These are phyloP conservation scores for Anticlea derivata DNA, from an alignment of 2,888 invertebrate genomes.

Conservation along the genomic window DNA sequence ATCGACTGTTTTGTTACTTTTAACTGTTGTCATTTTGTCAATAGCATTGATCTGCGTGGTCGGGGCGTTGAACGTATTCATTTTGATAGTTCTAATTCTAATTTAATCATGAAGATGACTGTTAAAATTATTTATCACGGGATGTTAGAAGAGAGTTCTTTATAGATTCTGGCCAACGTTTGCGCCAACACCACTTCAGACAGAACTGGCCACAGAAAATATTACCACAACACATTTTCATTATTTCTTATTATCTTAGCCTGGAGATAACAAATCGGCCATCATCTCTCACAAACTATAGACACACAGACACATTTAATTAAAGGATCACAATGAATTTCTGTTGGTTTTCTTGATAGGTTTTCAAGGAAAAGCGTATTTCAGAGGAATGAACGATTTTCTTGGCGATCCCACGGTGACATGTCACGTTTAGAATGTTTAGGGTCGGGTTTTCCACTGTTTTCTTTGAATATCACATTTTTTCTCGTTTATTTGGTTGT, in stretches of 20 bases:
- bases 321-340: constrained; percentile 43
- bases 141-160: constrained; percentile 40
- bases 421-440: constrained; percentile 46
- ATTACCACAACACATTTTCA: constrained; percentile 62
- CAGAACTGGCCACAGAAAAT: constrained; percentile 65
- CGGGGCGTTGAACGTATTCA: constrained; percentile 79
- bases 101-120: constrained; percentile 35
- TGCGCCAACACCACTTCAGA: constrained; percentile 78
- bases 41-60: constrained; percentile 77
- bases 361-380: constrained; percentile 17
- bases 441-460: constrained; percentile 33
- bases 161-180: constrained; percentile 65
- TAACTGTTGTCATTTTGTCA: constrained; percentile 79
- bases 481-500: constrained; percentile 41
- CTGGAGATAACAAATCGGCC: constrained; percentile 67
- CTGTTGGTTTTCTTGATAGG: constrained; percentile 18
- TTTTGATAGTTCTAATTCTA: constrained; percentile 48
- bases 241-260: constrained; percentile 62
- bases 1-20: constrained; percentile 87
- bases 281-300: constrained; percentile 51
- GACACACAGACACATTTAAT: constrained; percentile 43
- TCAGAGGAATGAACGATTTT: constrained; percentile 29
- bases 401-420: constrained; percentile 39
- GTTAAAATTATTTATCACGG: constrained; percentile 26
- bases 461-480: constrained; percentile 39